Base-by-base conservation (phyloP, 2,797 vertebrate genomes). In the Pteronotus mesoamericanus region DNA sequence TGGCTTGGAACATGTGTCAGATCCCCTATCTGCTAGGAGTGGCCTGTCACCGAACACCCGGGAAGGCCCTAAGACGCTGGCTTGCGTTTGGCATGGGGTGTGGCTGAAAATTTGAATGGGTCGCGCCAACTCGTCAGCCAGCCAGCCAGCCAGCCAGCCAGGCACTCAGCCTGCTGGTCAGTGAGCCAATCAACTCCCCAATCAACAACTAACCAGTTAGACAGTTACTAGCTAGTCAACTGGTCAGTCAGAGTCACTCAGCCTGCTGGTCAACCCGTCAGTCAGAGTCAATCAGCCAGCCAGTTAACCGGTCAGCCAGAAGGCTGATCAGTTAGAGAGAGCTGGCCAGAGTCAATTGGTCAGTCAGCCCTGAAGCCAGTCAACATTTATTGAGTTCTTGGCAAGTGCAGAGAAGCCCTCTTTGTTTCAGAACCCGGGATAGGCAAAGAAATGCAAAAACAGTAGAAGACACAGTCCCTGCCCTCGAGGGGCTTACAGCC, bases 401-500 rank as follows among this genome's bases (percentile, higher is more conserved):
- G 69, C 79, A 94, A 86, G 64, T 46, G 64, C 68, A 55, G 71
- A 86, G 46, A 51, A 16, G 78, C 51, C 55, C 21, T 92, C 46
- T 88, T 87, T 95, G 69, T 82, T n/a, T 83, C 48, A 91, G 90
- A 92, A 88, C 48, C 68, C 1, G 2, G 53, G 29, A 69, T 12
- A 19, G 78, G 80, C 85, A 92, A 91, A 84, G 55, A 91, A 95
- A 72, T 39, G 53, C 39, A 83, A 59, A 92, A 77, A 78, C 88
- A 15, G n/a, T n/a, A 8, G 59, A 91, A 69, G 72, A 79, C 61
- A 86, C 4, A 37, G 64, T 80, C 48, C 91, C 96, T 96, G 83
- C 93, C 79, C 91, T 91, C 92, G 32, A 79, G 89, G 93, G 46
- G 92, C 75, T 96, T 90, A 96, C 91, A 96, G 55, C 79, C 89